Conservation (phyloP, 2,888 invertebrate genomes). For the Ornithoptera priamus region DNA sequence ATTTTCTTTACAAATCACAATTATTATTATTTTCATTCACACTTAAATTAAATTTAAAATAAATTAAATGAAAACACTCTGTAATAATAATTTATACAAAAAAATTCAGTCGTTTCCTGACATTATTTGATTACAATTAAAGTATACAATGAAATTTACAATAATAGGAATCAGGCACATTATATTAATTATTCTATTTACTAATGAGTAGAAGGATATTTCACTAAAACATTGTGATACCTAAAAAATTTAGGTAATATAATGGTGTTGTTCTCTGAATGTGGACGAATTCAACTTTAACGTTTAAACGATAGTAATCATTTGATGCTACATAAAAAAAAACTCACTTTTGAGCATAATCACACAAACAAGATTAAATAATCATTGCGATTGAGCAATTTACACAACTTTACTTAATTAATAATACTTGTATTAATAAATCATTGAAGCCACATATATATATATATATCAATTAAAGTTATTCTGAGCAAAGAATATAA, state of each 20-base stretch:
- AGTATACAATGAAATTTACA: slow-evolving; percentile 74
- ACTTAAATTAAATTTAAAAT: slow-evolving; percentile 76
- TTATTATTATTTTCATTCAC: slow-evolving; percentile 77
- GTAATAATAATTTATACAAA: slow-evolving; percentile 75
- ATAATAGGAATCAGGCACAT: slow-evolving; percentile 80
- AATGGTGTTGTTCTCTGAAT: slow-evolving; percentile 30
- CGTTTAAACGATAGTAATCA: slow-evolving; percentile 51
- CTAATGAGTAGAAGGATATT: slow-evolving; percentile 58
- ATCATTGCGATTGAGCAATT: slow-evolving; percentile 71
- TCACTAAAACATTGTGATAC: slow-evolving; percentile 48
- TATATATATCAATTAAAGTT: slow-evolving; percentile 47
- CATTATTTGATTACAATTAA: slow-evolving; percentile 74
- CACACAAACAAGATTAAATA: slow-evolving; percentile 56
- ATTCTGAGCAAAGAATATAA: slow-evolving; percentile 51
- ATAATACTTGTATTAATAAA: slow-evolving; percentile 52
- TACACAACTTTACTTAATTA: slow-evolving; percentile 48
- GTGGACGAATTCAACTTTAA: slow-evolving; percentile 64
- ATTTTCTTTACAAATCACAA: slow-evolving; percentile 77
- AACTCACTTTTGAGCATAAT: slow-evolving; percentile 74
- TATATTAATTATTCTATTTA: slow-evolving; percentile 55
- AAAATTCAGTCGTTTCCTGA: slow-evolving; percentile 75
- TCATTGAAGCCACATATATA: slow-evolving; percentile 49
- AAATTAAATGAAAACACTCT: slow-evolving; percentile 77
- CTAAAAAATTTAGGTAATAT: slow-evolving; percentile 36
- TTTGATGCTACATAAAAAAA: slow-evolving; percentile 63